phyloP scores from a whole-genome alignment of 1,140 invertebrate genomes.

The Platyscapa corneri region DNA sequence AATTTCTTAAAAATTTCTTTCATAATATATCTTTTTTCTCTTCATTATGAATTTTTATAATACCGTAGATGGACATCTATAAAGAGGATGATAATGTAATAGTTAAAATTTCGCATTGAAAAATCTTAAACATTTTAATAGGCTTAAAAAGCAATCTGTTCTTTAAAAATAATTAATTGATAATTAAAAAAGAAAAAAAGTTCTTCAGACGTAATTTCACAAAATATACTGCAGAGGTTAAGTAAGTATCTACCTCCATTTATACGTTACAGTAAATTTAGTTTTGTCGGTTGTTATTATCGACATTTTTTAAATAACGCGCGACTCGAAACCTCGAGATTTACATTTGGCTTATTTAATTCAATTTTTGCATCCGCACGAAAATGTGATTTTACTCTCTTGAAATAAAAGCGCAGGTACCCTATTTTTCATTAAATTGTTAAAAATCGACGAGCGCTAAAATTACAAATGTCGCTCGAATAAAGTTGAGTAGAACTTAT shows the following conservation, averaged over 20 bases:
- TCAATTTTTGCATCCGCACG: neutral
- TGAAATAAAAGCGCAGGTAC: no score
- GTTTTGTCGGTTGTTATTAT: no score
- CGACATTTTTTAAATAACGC: neutral
- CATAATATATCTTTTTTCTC: neutral
- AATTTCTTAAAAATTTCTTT: neutral
- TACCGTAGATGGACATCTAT: no score
- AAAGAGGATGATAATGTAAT: no score
- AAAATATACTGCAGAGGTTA: neutral
- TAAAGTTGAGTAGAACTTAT: no score
- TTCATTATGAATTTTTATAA: neutral
- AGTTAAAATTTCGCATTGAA: neutral
- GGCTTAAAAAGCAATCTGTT: neutral
- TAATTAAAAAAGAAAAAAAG: neutral
- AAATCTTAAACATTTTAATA: neutral
- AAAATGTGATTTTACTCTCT: no score
- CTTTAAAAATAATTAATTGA: neutral
- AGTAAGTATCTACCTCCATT: neutral
- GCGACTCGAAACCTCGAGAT: neutral
- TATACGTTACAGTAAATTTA: neutral
- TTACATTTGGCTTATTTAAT: neutral
- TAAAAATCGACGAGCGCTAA: no score
- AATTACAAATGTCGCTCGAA: no score
- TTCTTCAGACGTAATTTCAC: no score
- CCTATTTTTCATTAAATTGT: no score